phyloP scores from a whole-genome alignment of 1,140 invertebrate species.

The Leptinotarsa lineolata region DNA sequence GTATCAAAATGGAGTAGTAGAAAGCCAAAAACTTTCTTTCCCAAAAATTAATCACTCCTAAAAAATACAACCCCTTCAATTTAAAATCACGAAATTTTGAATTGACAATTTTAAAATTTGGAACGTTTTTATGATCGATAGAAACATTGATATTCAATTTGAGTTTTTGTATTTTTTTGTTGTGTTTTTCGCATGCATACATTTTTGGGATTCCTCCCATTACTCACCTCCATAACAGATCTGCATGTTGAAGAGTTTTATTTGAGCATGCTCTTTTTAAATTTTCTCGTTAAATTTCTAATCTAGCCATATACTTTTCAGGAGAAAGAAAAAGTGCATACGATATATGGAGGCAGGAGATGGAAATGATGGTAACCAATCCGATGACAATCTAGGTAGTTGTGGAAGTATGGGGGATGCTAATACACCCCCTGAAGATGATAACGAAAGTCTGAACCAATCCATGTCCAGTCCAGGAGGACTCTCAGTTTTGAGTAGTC shows the following conservation, averaged over 20 bases:
- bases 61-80: too few relatives aligned
- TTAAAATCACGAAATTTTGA: too few relatives aligned
- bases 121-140: too few relatives aligned
- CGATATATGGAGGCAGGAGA: conserved; percentile 85
- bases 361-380: conserved; percentile 72
- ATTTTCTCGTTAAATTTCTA: neutral
- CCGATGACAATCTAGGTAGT: conserved; percentile 78
- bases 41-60: too few relatives aligned
- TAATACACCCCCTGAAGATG: conserved; percentile 70
- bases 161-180: too few relatives aligned
- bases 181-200: neutral
- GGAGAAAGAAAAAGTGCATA: conserved; percentile 98
- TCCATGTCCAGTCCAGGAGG: conserved; percentile 79
- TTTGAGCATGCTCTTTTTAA: neutral
- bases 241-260: neutral
- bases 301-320: conserved; percentile 59
- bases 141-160: too few relatives aligned
- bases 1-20: too few relatives aligned
- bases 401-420: conserved; percentile 76
- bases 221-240: neutral
- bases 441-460: conserved; percentile 65
- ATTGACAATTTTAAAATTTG: too few relatives aligned
- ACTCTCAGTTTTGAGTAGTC: conserved; percentile 74
- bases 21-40: too few relatives aligned
- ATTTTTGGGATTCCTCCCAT: neutral